Evolutionary conservation across 2,888 invertebrate species (phyloP).

Genomic region (Hypolimnas misippus): DNA sequence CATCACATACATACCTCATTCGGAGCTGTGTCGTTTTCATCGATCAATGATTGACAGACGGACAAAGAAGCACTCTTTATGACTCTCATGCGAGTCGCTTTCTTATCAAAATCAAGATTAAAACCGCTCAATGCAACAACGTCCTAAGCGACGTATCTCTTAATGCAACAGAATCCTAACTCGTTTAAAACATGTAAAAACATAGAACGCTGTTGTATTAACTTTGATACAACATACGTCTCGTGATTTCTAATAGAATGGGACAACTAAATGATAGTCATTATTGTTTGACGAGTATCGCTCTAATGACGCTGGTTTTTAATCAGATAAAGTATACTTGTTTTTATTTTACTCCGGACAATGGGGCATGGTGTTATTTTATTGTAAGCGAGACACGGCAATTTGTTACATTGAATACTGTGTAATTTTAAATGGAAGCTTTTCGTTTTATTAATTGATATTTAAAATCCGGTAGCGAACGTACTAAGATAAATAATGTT

Average conservation of each 20-base stretch:
- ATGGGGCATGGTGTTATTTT: constrained; percentile 51
- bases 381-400: constrained; percentile 32
- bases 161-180: constrained; percentile 46
- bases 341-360: constrained; percentile 53
- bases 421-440: neutral
- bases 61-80: constrained; percentile 65
- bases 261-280: constrained; percentile 64
- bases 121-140: constrained; percentile 23
- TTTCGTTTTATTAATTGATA: constrained; percentile 7
- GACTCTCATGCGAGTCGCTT: constrained; percentile 43
- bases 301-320: constrained; percentile 56
- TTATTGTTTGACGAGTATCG: constrained; percentile 60
- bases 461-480: neutral
- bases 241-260: constrained; percentile 42
- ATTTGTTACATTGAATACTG: constrained; percentile 31
- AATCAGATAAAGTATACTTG: constrained; percentile 62
- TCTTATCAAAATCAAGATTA: constrained; percentile 64
- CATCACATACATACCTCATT: constrained; percentile 18
- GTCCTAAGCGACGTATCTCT: constrained; percentile 31
- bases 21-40: constrained; percentile 45
- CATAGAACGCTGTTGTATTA: constrained; percentile 42
- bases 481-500: too few relatives aligned
- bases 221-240: constrained; percentile 34
- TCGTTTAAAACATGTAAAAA: neutral
- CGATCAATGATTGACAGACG: constrained; percentile 64